Base-by-base conservation (phyloP, 1,140 invertebrate species). In the Hycleus cichorii region DNA sequence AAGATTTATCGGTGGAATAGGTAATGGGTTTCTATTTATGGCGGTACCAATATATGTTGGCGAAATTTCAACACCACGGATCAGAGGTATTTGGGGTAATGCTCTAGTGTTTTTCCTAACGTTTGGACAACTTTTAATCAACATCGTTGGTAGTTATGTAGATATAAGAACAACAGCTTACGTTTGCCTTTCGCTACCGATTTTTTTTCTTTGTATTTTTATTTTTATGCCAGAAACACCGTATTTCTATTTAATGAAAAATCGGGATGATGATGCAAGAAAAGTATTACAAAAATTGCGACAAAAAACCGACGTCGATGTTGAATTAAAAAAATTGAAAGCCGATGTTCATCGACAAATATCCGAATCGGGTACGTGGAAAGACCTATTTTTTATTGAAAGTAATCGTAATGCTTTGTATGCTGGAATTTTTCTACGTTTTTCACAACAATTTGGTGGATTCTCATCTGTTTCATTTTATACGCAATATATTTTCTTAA, bases 41-140 rank as follows among this genome's bases (percentile, higher is more conserved):
- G 52, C 59, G 4, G 48, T 65, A 8, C 63, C 63, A 4, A 57
- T 48, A 4, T 67, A 67, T 47, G 57, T 67, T 6, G 60, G 59
- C 5, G 62, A 54, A 58, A 58, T 64, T 39, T 47, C 47, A 11
- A 32, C 47, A 9, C 57, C 60, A 9, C 32, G 47, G 44, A 46
- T 64, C 8, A 47, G 63, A 40, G 63, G 63, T 10, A 38, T 59
- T 4, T 53, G 52, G 42, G 60, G 57, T 18, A 51, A 46, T 8
- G n/a, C 25, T 12, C 3, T 48, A n/a, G 11, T 25, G 25, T 51
- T 57, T 9, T 39, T 42, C 3, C 40, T 57, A 3, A 44, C 47
- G 5, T 50, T 63, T 49, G 64, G 64, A 2, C 24, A 54, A 4
- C 47, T 52, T 25, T 12, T 60, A 26, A 57, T 60, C 39, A 65